Evolutionary conservation across 2,797 vertebrate species (phyloP).

Genomic region (Apogon hyalosoma): DNA sequence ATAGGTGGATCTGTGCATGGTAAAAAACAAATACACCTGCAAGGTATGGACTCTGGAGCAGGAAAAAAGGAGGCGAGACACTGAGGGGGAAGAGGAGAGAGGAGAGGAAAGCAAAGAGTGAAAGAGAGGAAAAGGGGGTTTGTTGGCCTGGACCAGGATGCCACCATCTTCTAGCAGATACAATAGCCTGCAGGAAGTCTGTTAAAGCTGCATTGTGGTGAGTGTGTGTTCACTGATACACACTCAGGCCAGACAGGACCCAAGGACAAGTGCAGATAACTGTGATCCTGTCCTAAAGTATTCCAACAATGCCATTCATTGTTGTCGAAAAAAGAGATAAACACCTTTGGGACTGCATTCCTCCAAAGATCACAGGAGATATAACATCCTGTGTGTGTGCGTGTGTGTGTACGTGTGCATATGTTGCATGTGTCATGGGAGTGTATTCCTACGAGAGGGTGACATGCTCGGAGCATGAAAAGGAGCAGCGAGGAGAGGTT

Average conservation of each 20-base stretch:
- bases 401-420: slow-evolving; percentile 9
- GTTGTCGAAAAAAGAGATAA: slow-evolving; percentile 76
- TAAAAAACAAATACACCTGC: slow-evolving; percentile 17
- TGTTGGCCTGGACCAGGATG: slow-evolving; percentile 71
- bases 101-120: slow-evolving; percentile 19
- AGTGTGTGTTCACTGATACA: slow-evolving; percentile 6
- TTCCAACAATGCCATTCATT: slow-evolving; percentile 84
- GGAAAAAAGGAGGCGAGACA: slow-evolving; percentile 9
- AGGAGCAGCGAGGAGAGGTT: slow-evolving; percentile 10
- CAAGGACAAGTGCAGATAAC: slow-evolving; percentile 76
- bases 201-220: slow-evolving; percentile 72
- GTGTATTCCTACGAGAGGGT: background rate
- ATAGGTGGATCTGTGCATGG: slow-evolving; percentile 18
- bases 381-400: slow-evolving; percentile 55
- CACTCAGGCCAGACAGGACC: slow-evolving; percentile 62
- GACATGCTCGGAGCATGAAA: slow-evolving; percentile 15
- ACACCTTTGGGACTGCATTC: slow-evolving; percentile 68
- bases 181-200: slow-evolving; percentile 84
- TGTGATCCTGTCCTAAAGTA: slow-evolving; percentile 76
- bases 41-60: slow-evolving; percentile 3
- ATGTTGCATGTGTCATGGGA: slow-evolving; percentile 10
- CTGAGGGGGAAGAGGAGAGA: slow-evolving; percentile 11
- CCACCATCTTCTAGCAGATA: slow-evolving; percentile 77
- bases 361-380: slow-evolving; percentile 68
- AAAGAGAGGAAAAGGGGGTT: slow-evolving; percentile 43